Evolutionary conservation across 2,888 invertebrate genomes (phyloP).

Genomic region (Caenorhabditis drosophilae): DNA sequence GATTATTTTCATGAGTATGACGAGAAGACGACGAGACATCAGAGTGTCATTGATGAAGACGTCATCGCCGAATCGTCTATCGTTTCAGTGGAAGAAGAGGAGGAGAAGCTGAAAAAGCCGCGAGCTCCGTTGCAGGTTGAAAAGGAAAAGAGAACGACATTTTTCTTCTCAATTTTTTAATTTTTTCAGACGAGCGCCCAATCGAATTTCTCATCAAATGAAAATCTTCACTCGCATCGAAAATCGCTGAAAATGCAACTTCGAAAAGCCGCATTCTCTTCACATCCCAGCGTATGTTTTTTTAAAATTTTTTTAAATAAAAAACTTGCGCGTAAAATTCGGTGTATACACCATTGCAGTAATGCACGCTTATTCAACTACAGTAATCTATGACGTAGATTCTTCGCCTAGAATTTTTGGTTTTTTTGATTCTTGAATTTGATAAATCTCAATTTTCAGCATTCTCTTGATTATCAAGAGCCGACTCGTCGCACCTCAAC

Average conservation of each 20-base stretch:
- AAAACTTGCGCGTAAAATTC: too few relatives aligned
- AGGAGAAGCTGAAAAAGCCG: neutral
- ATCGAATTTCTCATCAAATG: constrained; percentile 24
- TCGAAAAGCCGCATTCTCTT: constrained; percentile 24
- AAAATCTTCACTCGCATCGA: constrained; percentile 5
- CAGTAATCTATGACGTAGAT: too few relatives aligned
- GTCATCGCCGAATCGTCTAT: constrained; percentile 5
- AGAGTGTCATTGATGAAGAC: neutral
- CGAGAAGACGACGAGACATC: neutral
- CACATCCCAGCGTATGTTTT: constrained; percentile 27
- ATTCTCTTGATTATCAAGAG: constrained; percentile 46
- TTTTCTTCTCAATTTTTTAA: too few relatives aligned
- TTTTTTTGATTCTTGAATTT: neutral
- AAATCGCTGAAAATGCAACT: constrained; percentile 34
- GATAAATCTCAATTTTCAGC: constrained; percentile 21
- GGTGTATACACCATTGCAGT: too few relatives aligned
- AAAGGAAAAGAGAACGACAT: too few relatives aligned
- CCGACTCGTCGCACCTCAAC: constrained; percentile 3
- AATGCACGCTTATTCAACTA: too few relatives aligned
- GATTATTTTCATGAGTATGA: constrained; percentile 34
- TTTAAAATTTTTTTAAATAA: too few relatives aligned
- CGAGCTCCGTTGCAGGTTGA: constrained; percentile 24
- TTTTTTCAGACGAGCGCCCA: constrained; percentile 22
- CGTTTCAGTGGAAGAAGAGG: constrained; percentile 6
- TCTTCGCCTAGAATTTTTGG: too few relatives aligned